Percentiles rank a stretch among this genome's conserved stretches.
Evolutionary conservation across 2,797 vertebrate genomes (phyloP).

Genomic region (Pseudochaenichthys georgianus): DNA sequence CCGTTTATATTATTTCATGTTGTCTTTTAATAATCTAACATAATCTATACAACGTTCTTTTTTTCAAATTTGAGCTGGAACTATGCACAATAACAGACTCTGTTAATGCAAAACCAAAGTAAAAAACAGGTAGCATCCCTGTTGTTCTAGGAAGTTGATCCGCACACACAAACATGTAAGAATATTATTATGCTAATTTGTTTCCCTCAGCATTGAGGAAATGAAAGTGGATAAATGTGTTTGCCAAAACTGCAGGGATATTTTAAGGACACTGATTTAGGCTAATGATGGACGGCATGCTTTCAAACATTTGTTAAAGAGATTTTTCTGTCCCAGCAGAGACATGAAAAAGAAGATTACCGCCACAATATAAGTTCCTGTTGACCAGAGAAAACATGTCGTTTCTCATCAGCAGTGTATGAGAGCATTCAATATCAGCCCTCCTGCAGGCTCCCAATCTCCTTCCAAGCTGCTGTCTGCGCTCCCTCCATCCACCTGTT

Average conservation of each 20-base stretch:
- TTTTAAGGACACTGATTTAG: conserved; percentile 22
- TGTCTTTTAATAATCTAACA: not conserved
- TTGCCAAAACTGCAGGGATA: conserved; percentile 25
- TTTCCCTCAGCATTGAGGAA: conserved; percentile 5
- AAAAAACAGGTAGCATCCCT: not conserved
- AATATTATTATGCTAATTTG: conserved; percentile 6
- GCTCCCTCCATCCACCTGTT: conserved; percentile 45
- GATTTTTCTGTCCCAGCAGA: conserved; percentile 40
- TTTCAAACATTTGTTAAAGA: conserved; percentile 39
- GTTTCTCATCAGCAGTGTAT: conserved; percentile 59
- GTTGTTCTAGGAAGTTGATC: not conserved
- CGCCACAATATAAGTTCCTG: conserved; percentile 52
- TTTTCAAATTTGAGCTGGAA: not conserved
- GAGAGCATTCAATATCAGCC: conserved; percentile 70
- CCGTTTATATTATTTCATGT: not conserved
- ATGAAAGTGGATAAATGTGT: conserved; percentile 16
- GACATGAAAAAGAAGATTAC: conserved; percentile 68
- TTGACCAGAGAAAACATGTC: conserved; percentile 72
- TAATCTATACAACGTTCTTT: not conserved
- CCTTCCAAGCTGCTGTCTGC: conserved; percentile 59
- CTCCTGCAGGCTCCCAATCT: conserved; percentile 75
- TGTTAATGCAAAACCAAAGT: not conserved
- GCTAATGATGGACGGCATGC: conserved; percentile 40
- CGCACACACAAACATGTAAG: not conserved
- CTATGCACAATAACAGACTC: not conserved